Evolutionary conservation across 2,797 vertebrate genomes (phyloP).

Genomic region (Pipistrellus pygmaeus): DNA sequence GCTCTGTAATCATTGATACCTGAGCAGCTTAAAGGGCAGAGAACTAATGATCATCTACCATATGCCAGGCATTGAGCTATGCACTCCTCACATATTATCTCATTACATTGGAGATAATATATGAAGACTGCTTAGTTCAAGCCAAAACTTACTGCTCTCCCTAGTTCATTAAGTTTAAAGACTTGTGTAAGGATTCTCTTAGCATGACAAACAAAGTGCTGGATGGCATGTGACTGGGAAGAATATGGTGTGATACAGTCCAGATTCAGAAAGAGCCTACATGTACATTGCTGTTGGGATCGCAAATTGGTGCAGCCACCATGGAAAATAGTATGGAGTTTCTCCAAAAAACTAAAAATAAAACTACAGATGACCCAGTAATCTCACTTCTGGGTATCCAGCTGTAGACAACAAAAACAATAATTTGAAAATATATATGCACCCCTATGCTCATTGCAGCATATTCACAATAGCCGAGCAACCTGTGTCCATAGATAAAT

Average conservation of each 20-base stretch:
- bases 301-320: not conserved
- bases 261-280: not conserved
- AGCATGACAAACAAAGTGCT: not conserved
- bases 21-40: not conserved
- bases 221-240: not conserved
- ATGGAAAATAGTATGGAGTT: not conserved
- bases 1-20: not conserved
- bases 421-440: not conserved
- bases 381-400: not conserved
- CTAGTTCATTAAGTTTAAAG: not conserved
- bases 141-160: not conserved
- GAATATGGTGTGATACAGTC: not conserved
- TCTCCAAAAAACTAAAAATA: not conserved
- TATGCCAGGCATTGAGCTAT: not conserved
- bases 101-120: not conserved
- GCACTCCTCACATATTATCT: not conserved
- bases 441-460: not conserved
- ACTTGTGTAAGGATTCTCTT: not conserved
- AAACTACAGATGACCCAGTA: not conserved
- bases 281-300: not conserved
- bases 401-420: not conserved
- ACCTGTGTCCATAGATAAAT: not conserved
- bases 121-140: not conserved
- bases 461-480: not conserved
- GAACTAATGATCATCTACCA: not conserved